Percentiles rank a stretch among this genome's conserved stretches.
Evolutionary conservation across 1,140 invertebrate genomes (phyloP).

Genomic region (Thrips palmi): DNA sequence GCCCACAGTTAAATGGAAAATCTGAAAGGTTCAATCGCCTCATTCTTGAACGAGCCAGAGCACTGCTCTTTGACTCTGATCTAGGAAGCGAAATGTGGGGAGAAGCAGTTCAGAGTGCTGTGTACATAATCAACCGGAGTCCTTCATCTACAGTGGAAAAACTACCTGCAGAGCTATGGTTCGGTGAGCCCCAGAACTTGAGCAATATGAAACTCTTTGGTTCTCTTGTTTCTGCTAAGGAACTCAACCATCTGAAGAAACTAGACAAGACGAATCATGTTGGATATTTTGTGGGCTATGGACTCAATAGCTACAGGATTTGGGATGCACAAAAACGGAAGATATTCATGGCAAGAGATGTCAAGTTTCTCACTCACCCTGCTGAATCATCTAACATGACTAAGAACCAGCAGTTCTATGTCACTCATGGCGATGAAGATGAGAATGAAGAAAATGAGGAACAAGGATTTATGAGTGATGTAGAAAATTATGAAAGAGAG

Average conservation of each 20-base stretch:
- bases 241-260: constrained; percentile 15
- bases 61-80: constrained; percentile 17
- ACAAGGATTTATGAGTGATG: too few relatives aligned
- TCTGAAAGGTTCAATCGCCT: constrained; percentile 23
- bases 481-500: too few relatives aligned
- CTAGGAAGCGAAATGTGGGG: constrained; percentile 17
- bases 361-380: too few relatives aligned
- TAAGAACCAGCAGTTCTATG: too few relatives aligned
- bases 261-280: constrained; percentile 7
- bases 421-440: too few relatives aligned
- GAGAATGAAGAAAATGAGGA: too few relatives aligned
- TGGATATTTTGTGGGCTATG: constrained; percentile 7
- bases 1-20: constrained; percentile 23
- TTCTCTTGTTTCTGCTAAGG: constrained; percentile 15
- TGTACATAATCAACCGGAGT: constrained; percentile 18
- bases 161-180: constrained; percentile 20
- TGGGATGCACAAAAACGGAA: constrained; percentile 16
- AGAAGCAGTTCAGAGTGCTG: constrained; percentile 16
- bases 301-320: constrained; percentile 18
- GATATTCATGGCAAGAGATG: constrained; percentile 9
- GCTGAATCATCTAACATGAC: too few relatives aligned
- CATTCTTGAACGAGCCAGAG: constrained; percentile 19
- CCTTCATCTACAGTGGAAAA: constrained; percentile 9
- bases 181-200: constrained; percentile 16
- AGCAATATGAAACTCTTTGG: constrained; percentile 20